Conservation (phyloP, 2,113 vertebrate species). For the Platysternon megacephalum region DNA sequence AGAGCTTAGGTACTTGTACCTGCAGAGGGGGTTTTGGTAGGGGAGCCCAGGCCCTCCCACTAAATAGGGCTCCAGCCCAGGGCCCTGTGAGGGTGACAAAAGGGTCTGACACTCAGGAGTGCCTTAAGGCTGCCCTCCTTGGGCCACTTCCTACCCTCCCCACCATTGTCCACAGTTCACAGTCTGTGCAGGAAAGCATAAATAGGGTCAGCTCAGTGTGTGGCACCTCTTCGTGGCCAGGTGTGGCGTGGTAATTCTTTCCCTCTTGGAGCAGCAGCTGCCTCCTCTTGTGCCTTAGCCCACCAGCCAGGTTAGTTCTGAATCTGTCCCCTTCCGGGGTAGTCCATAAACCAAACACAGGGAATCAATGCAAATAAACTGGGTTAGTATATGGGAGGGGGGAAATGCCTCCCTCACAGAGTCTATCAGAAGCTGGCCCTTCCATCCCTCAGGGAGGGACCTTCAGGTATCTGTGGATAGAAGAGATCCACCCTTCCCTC, state of each 20-base stretch:
- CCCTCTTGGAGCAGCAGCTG: neutral
- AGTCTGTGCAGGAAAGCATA: neutral
- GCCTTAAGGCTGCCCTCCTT: neutral
- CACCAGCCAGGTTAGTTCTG: neutral
- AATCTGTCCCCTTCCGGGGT: neutral
- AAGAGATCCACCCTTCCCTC: neutral
- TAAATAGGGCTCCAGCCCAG: neutral
- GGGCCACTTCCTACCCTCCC: neutral
- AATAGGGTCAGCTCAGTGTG: neutral
- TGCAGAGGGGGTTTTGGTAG: neutral
- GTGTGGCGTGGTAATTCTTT: neutral
- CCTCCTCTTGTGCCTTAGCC: neutral
- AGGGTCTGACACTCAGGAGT: neutral
- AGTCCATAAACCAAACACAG: neutral
- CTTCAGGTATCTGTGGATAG: neutral
- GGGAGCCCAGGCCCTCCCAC: neutral
- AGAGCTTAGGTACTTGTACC: neutral
- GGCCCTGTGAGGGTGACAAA: neutral
- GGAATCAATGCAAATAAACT: neutral
- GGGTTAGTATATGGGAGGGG: neutral
- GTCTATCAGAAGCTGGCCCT: neutral
- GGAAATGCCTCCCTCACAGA: neutral
- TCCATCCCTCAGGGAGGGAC: neutral
- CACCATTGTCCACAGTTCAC: neutral
- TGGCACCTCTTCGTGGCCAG: neutral